A percentile compares a stretch with the other conserved stretches of the same genome.
phyloP scores from a whole-genome alignment of 2,113 vertebrate genomes.

The Bubo blakistoni region DNA sequence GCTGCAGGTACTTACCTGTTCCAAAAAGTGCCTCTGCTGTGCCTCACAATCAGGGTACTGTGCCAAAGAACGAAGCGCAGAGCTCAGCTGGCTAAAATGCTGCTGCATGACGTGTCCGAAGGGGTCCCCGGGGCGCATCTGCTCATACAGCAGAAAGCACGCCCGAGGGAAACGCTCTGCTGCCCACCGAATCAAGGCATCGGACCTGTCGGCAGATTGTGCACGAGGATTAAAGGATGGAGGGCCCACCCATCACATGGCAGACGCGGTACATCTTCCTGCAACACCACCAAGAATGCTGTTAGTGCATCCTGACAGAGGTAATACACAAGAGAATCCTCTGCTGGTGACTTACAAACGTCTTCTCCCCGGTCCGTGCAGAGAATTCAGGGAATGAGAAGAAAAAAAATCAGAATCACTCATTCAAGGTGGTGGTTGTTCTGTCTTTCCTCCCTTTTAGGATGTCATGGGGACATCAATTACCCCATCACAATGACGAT shows the following conservation, averaged over 20 bases:
- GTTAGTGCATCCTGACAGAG: neutral
- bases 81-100: constrained; percentile 84
- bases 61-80: constrained; percentile 74
- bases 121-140: constrained; percentile 82
- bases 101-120: constrained; percentile 88
- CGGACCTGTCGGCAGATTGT: constrained; percentile 66
- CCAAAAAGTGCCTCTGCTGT: constrained; percentile 82
- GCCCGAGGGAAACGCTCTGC: constrained; percentile 74
- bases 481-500: neutral
- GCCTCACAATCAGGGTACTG: constrained; percentile 76
- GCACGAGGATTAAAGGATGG: neutral
- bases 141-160: neutral
- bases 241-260: rapidly evolving
- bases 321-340: neutral
- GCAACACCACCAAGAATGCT: neutral
- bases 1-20: constrained; percentile 55
- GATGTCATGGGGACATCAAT: neutral
- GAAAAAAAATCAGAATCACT: neutral
- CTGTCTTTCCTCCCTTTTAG: neutral
- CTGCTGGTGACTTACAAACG: neutral
- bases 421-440: neutral
- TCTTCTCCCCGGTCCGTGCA: neutral
- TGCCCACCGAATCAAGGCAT: constrained; percentile 84
- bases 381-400: neutral
- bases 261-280: neutral